A percentile compares a stretch with the other conserved stretches of the same genome.
Conservation (phyloP, 2,113 vertebrate genomes). For the Lagopus muta region DNA sequence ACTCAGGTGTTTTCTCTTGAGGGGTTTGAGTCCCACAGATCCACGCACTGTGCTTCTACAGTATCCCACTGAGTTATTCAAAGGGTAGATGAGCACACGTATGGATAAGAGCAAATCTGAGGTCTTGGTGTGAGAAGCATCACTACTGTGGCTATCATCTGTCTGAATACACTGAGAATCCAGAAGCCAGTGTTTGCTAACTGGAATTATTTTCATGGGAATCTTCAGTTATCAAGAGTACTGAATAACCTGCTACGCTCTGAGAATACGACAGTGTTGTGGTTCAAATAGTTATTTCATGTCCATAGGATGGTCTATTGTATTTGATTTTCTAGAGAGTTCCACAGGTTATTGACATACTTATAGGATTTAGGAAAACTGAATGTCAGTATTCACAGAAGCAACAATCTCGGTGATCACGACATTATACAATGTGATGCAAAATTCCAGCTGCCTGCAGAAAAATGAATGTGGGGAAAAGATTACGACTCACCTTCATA, state of each 20-base stretch:
- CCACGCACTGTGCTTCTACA: not conserved
- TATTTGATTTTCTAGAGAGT: not conserved
- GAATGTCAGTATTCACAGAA: not conserved
- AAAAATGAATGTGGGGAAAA: not conserved
- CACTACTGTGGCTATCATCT: not conserved
- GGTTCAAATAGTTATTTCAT: not conserved
- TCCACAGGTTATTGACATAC: not conserved
- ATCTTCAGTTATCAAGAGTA: not conserved
- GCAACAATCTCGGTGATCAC: not conserved
- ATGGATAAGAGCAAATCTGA: not conserved
- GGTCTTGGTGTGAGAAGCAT: not conserved
- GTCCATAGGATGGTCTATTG: not conserved
- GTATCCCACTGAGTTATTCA: not conserved
- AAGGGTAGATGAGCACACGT: not conserved
- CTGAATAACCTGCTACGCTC: not conserved
- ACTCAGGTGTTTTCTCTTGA: not conserved
- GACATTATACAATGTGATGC: not conserved
- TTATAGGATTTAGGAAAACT: not conserved
- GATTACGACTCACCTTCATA: accelerated
- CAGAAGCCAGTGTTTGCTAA: not conserved
- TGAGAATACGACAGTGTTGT: not conserved
- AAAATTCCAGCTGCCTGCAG: not conserved
- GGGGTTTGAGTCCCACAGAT: not conserved
- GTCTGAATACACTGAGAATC: not conserved
- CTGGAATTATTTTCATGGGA: not conserved